Conservation (phyloP, 2,113 vertebrate species). For the Festucalex cinctus region DNA sequence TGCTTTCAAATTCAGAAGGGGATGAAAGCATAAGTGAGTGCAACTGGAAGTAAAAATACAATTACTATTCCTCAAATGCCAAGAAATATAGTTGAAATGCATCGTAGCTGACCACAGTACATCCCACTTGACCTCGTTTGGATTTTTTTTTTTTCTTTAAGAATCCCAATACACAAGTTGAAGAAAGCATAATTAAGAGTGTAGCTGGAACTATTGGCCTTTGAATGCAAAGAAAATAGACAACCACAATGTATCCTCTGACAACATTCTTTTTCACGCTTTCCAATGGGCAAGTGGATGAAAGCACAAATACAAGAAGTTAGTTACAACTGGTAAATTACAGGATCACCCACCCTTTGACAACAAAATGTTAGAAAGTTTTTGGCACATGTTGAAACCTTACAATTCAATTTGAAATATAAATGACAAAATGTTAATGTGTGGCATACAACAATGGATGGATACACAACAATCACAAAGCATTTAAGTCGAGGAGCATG, state of each 20-base stretch:
- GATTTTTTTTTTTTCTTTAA: neutral
- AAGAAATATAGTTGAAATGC: neutral
- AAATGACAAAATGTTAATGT: neutral
- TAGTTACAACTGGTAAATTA: neutral
- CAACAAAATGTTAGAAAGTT: neutral
- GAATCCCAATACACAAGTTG: neutral
- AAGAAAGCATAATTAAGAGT: neutral
- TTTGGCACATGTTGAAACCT: neutral
- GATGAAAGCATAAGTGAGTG: neutral
- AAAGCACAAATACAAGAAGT: neutral
- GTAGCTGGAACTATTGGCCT: neutral
- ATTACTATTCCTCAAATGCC: neutral
- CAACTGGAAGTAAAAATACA: neutral
- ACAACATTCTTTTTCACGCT: neutral
- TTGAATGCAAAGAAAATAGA: neutral
- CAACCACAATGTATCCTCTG: neutral
- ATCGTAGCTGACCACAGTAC: neutral
- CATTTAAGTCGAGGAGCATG: conserved; percentile 12
- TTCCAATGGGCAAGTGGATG: neutral
- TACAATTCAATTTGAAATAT: neutral
- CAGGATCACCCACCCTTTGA: neutral
- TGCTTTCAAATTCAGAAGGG: neutral
- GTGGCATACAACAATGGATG: neutral
- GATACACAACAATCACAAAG: neutral
- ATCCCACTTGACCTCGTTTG: neutral